A percentile compares a stretch with the other conserved stretches of the same genome.
phyloP scores from a whole-genome alignment of 1,140 invertebrate genomes.

The Drosophila parabipectinata region DNA sequence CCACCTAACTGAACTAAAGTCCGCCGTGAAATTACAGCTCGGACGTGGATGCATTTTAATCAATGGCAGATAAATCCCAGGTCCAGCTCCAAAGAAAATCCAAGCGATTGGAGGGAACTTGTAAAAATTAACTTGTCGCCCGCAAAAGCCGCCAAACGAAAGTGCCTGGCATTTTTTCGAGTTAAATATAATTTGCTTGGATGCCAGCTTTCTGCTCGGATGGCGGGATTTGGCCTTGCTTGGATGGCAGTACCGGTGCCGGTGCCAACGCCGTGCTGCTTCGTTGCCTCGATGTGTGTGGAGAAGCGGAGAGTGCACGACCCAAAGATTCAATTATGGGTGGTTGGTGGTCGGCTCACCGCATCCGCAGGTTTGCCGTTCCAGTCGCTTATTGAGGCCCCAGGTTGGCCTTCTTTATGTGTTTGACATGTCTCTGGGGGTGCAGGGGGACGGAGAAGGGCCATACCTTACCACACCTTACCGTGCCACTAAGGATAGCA shows the following conservation, averaged over 20 bases:
- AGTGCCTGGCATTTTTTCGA: constrained; percentile 57
- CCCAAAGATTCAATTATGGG: constrained; percentile 75
- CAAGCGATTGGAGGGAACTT: constrained; percentile 34
- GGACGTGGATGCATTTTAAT: constrained; percentile 36
- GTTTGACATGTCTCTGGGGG: constrained; percentile 54
- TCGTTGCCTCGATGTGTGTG: neutral
- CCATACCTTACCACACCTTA: neutral
- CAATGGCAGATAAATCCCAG: constrained; percentile 28
- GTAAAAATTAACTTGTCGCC: constrained; percentile 58
- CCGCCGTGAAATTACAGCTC: constrained; percentile 11
- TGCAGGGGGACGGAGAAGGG: neutral
- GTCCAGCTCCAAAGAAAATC: constrained; percentile 14
- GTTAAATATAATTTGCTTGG: constrained; percentile 68
- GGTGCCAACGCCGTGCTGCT: constrained; percentile 13
- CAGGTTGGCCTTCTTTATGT: constrained; percentile 57
- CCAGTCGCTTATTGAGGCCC: constrained; percentile 42
- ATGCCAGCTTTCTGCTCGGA: constrained; percentile 10
- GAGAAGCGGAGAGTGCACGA: constrained; percentile 38
- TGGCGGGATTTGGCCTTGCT: constrained; percentile 10
- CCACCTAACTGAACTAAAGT: constrained; percentile 7
- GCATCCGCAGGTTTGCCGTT: constrained; percentile 41
- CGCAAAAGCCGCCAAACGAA: constrained; percentile 52
- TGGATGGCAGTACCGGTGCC: constrained; percentile 27
- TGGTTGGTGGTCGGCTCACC: constrained; percentile 36
- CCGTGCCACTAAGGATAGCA: constrained; percentile 20